These are phyloP conservation scores for Parelbella ahira DNA, from an alignment of 2,888 invertebrate species.

Conservation along the genomic window DNA sequence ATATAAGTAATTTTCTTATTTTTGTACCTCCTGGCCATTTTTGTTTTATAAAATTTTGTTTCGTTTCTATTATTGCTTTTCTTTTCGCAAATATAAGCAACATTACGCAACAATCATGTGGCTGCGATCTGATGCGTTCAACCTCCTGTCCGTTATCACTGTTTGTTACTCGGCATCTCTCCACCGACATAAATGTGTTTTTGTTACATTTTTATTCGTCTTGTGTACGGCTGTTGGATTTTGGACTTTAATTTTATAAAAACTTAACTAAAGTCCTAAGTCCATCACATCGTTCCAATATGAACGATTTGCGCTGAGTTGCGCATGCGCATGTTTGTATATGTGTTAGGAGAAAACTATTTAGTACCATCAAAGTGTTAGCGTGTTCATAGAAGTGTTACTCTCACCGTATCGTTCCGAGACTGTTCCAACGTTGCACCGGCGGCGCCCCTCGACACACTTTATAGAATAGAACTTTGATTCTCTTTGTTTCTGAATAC, in stretches of 20 bases:
- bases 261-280: no score
- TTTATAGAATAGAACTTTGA: conserved; percentile 32
- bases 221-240: conserved; percentile 31
- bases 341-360: conserved; percentile 39
- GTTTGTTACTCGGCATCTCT: conserved; percentile 52
- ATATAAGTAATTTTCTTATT: no score
- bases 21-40: no score
- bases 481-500: conserved; percentile 2
- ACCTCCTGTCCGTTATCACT: conserved; percentile 50
- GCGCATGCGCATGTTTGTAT: conserved; percentile 75
- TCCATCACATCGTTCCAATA: conserved; percentile 26
- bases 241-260: no score
- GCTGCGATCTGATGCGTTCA: conserved; percentile 32
- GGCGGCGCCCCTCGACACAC: conserved; percentile 37
- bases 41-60: no score
- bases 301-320: conserved; percentile 39
- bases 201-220: conserved; percentile 40
- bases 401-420: conserved; percentile 26
- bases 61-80: background rate
- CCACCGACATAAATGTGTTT: conserved; percentile 52
- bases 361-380: conserved; percentile 30
- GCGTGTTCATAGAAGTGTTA: conserved; percentile 25
- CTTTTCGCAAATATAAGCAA: no score
- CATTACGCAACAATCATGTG: conserved; percentile 36
- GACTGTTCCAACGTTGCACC: conserved; percentile 30